Evolutionary conservation across 2,797 vertebrate genomes (phyloP), one percentile per base, ranked within the genome.

Genomic region (Scomberomorus guttatus): DNA sequence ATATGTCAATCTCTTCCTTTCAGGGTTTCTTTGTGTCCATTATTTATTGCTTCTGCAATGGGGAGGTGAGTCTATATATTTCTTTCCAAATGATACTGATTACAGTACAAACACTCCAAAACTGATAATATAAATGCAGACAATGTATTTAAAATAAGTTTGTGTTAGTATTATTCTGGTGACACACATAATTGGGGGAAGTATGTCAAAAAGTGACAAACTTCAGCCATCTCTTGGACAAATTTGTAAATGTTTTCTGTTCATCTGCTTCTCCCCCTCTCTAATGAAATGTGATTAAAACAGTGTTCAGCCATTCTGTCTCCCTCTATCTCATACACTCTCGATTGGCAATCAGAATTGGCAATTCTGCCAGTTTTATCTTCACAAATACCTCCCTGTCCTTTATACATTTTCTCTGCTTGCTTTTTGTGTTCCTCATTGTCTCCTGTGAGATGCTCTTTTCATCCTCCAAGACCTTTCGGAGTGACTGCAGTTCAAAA

Each of bases 21-120:
- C 90, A 98, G 97, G 97, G 97, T 18, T 97, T 98, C 89, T 98
- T 98, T 84, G 97, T 98, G 80, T 97, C 97, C 55, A 95, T 98
- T 69, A 96, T 98, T 79, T 98, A 98, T 75, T 98, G 97, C 85
- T 98, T 95, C 92, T 97, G 97, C 92, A 98, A 98, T 4, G 97
- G 96, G 70, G 97, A 98, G 96, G 97, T 98, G 87, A 95, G 96
- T 92, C 2, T 1, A 58, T 46, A 0, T 32, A 48, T 18, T 3
- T 52, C 65, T 58, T 32, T 15, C 15, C 7, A 52, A 68, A 57
- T 24, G 10, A 15, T 2, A 61, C 15, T 29, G 0, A 27, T 58
- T 20, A 11, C 2, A 20, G 18, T 15, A 22, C n/a, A 58, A 50
- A 34, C 22, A 57, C 18, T 42, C n/a, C 32, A 29, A 27, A 24